Base-by-base conservation (phyloP, 1,140 invertebrate species). In the Eurytemora carolleeae region DNA sequence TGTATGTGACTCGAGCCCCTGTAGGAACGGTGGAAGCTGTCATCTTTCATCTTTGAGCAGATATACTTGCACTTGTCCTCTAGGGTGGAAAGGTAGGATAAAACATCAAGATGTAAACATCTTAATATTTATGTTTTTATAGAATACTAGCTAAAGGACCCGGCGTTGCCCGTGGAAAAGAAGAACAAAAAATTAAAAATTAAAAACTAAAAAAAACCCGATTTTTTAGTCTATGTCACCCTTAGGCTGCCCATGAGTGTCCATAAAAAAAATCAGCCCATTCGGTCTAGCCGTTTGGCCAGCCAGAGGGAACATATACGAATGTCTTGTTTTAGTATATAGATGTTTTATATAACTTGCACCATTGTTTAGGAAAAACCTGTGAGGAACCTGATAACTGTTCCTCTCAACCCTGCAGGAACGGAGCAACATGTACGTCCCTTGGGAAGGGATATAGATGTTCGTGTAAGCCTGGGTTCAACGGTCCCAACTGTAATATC, bases 301-400 rank as follows among this genome's bases (percentile, higher is more conserved):
- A n/a, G n/a, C n/a, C n/a, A n/a, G n/a, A n/a, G n/a, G n/a, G n/a
- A n/a, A n/a, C n/a, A n/a, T n/a, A n/a, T n/a, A n/a, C n/a, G n/a
- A n/a, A n/a, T n/a, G n/a, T n/a, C n/a, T n/a, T n/a, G n/a, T n/a
- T n/a, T n/a, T n/a, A n/a, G n/a, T n/a, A n/a, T n/a, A n/a, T n/a
- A n/a, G 31, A 12, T 44, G 31, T 44, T 44, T 44, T 44, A 12
- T 52, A n/a, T n/a, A 52, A 16, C n/a, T 52, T 52, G 15, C n/a
- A 52, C 15, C 44, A 52, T 15, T 52, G 15, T 52, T 52, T 74
- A 89, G 90, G 91, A 25, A 77, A 78, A 61, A 81, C 85, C 70
- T 96, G 92, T 71, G 85, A 92, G 66, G 79, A 81, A 66, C 80
- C 85, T 70, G 87, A 93, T 72, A 81, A 89, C 69, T 94, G 90